Conservation (phyloP, 1,140 invertebrate genomes). For the Yoshiicerus persimilis region DNA sequence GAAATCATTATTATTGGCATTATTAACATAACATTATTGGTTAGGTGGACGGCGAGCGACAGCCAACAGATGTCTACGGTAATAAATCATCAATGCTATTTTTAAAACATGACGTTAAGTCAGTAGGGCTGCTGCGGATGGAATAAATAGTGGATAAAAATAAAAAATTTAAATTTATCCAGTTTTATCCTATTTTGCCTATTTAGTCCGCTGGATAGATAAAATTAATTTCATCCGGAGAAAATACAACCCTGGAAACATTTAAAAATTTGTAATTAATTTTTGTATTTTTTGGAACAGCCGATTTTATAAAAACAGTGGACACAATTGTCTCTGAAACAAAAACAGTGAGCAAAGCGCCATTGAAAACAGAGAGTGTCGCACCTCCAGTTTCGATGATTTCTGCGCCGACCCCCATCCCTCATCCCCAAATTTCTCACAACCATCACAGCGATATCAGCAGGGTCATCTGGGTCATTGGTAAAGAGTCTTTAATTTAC, state of each 20-base stretch:
- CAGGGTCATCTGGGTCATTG: neutral
- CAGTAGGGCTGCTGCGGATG: too few species aligned
- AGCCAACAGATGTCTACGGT: conserved; percentile 2
- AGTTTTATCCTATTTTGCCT: too few species aligned
- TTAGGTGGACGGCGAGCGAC: neutral
- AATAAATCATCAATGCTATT: neutral
- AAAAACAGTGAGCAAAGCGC: neutral
- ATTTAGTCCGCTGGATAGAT: too few species aligned
- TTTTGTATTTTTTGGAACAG: neutral
- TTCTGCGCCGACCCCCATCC: neutral
- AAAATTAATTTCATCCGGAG: too few species aligned
- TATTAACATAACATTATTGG: too few species aligned
- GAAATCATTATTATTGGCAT: too few species aligned
- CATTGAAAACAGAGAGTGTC: neutral
- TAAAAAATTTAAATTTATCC: too few species aligned
- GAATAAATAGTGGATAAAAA: too few species aligned
- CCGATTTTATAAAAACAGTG: neutral
- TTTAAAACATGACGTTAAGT: neutral
- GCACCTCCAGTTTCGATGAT: neutral
- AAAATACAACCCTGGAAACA: too few species aligned
- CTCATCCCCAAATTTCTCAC: neutral
- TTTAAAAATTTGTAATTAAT: neutral
- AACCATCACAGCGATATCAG: neutral
- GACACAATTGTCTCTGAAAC: neutral
- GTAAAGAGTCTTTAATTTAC: neutral